Evolutionary conservation across 2,113 vertebrate species (phyloP).

Genomic region (Oreochromis niloticus): DNA sequence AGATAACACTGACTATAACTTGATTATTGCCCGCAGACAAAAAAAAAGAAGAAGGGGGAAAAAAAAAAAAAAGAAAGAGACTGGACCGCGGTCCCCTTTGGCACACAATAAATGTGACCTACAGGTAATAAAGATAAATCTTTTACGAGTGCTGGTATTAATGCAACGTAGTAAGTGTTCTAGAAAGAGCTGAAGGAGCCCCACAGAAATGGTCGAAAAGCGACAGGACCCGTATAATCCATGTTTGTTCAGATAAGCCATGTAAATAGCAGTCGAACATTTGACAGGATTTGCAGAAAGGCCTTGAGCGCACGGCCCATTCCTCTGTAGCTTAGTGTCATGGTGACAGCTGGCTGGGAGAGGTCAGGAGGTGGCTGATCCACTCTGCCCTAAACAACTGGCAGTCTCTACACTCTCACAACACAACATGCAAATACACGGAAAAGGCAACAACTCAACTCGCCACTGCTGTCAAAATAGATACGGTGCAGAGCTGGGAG

Average conservation of each 20-base stretch:
- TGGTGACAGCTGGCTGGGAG: conserved; percentile 72
- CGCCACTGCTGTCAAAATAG: conserved; percentile 42
- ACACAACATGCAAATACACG: conserved; percentile 54
- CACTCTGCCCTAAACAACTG: conserved; percentile 47
- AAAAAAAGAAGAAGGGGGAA: neutral
- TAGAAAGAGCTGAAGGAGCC: conserved; percentile 36
- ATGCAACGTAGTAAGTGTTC: conserved; percentile 39
- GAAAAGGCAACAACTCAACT: conserved; percentile 38
- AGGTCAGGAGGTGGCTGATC: conserved; percentile 69
- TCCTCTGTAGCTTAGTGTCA: conserved; percentile 71
- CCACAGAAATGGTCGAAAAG: conserved; percentile 53
- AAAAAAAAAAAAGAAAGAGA: neutral
- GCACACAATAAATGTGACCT: conserved; percentile 23
- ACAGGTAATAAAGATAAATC: conserved; percentile 34
- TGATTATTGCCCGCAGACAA: conserved; percentile 1
- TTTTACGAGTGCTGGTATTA: conserved; percentile 45
- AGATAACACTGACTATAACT: conserved; percentile 16
- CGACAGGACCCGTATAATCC: conserved; percentile 62
- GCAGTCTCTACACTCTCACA: conserved; percentile 32
- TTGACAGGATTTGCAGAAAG: conserved; percentile 73
- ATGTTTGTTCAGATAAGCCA: conserved; percentile 73
- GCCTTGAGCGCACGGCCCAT: conserved; percentile 63
- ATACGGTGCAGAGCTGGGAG: conserved; percentile 32
- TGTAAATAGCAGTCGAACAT: conserved; percentile 73
- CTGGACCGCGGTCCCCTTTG: neutral